Base-by-base conservation (phyloP, 2,113 vertebrate genomes). In the Leucoraja erinaceus region DNA sequence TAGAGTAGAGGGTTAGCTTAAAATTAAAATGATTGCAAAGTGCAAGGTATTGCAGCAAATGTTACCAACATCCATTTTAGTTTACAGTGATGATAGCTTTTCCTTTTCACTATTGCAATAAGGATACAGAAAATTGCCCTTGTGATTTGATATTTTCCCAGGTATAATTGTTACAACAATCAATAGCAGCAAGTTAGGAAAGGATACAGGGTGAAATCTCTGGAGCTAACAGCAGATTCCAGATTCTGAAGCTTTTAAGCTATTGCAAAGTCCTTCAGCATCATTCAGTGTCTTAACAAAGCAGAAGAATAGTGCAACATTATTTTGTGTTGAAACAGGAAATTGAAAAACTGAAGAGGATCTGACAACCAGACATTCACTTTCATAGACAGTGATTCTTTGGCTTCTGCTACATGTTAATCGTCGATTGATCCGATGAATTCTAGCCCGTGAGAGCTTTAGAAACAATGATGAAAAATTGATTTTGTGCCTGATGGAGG, bases 271-370 rank as follows among this genome's bases (percentile, higher is more conserved):
- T 63, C 22, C 61, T 66, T 63, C 28, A 88, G 28, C 61, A 33
- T 83, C 84, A 90, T 90, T 90, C 61, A 90, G 16, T 31, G 16
- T 68, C 86, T 90, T 90, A 25, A 90, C 63, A 68, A 68, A 31
- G 86, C 33, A 56, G 47, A 83, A 47, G 20, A 47, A 83, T 83
- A 56, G 54, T 83, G 79, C 0, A 83, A 33, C 63, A 68, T 90
- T 68, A 68, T 90, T 88, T 14, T 31, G 61, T 68, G 63, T 68
- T 38, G 28, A 68, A 90, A 66, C n/a, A 90, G 61, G 12, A 90
- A 68, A 20, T 68, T 31, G 59, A 90, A 90, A 38, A 66, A 1
- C 12, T 66, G 14, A 18, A 68, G 59, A 68, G 86, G 59, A 56
- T 5, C 63, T 33, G 61, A 68, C 14, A 4, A 20, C n/a, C 6